Conservation (phyloP, 2,113 vertebrate species). For the Sula dactylatra region DNA sequence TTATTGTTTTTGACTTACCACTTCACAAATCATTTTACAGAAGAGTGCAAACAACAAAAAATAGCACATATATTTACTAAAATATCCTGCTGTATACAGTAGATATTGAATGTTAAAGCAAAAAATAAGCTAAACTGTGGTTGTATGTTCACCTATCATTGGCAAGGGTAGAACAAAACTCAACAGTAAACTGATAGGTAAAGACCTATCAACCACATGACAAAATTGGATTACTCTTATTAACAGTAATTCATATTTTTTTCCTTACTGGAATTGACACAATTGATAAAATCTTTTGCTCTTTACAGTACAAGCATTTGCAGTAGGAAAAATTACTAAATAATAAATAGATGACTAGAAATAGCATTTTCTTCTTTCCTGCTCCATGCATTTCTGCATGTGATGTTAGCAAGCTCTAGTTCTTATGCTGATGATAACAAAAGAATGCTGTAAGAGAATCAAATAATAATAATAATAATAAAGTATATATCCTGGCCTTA, state of each 20-base stretch:
- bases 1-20: background rate
- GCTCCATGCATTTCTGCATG: background rate
- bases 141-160: background rate
- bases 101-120: background rate
- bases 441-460: background rate
- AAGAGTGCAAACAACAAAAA: background rate
- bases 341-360: constrained; percentile 6
- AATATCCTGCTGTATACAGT: background rate
- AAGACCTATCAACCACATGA: background rate
- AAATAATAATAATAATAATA: background rate
- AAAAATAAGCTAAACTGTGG: background rate
- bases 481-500: background rate
- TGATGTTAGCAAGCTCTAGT: background rate
- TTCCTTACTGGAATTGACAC: background rate
- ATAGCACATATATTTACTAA: background rate
- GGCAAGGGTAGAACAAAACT: background rate
- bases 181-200: background rate
- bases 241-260: background rate
- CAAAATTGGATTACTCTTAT: background rate
- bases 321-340: background rate
- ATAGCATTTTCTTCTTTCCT: constrained; percentile 7
- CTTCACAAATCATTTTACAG: background rate
- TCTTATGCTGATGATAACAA: background rate
- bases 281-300: background rate
- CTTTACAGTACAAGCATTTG: background rate